A percentile compares a stretch with the other conserved stretches of the same genome.
phyloP scores from a whole-genome alignment of 2,888 invertebrate genomes.

The Mythimna lalbum region DNA sequence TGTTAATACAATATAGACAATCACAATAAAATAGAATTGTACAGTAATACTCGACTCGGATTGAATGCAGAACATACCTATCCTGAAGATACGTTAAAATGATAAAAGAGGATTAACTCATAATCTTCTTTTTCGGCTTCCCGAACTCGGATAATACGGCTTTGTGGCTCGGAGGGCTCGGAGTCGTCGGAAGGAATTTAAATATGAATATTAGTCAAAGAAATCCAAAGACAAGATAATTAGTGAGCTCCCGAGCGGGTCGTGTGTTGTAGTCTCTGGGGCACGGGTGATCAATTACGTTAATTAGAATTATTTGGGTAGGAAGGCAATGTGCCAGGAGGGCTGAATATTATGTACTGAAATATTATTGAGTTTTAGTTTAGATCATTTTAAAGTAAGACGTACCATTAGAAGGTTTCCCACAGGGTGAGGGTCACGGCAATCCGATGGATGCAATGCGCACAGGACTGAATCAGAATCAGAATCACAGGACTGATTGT shows the following conservation, averaged over 20 bases:
- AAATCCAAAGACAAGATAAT: constrained; percentile 40
- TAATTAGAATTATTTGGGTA: constrained; percentile 41
- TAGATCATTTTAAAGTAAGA: background rate
- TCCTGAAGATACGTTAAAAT: constrained; percentile 1
- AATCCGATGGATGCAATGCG: no score
- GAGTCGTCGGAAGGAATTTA: constrained; percentile 24
- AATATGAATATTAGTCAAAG: constrained; percentile 45
- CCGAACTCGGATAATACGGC: constrained; percentile 17
- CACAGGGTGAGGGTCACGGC: no score
- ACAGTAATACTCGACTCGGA: background rate
- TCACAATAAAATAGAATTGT: background rate
- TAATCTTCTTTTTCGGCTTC: constrained; percentile 28
- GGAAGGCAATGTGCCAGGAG: background rate
- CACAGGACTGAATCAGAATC: no score
- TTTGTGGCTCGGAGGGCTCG: background rate
- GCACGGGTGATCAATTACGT: constrained; percentile 48
- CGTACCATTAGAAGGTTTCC: no score
- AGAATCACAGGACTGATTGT: no score
- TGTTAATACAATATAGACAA: background rate
- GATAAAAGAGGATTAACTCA: constrained; percentile 15
- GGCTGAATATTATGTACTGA: background rate
- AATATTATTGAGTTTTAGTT: background rate
- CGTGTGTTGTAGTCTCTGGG: constrained; percentile 20
- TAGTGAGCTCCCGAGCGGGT: constrained; percentile 15
- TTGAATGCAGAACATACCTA: background rate